A percentile compares a stretch with the other conserved stretches of the same genome.
These are phyloP conservation scores for Psittacara wagleri DNA, from an alignment of 2,113 vertebrate species.

Conservation along the genomic window DNA sequence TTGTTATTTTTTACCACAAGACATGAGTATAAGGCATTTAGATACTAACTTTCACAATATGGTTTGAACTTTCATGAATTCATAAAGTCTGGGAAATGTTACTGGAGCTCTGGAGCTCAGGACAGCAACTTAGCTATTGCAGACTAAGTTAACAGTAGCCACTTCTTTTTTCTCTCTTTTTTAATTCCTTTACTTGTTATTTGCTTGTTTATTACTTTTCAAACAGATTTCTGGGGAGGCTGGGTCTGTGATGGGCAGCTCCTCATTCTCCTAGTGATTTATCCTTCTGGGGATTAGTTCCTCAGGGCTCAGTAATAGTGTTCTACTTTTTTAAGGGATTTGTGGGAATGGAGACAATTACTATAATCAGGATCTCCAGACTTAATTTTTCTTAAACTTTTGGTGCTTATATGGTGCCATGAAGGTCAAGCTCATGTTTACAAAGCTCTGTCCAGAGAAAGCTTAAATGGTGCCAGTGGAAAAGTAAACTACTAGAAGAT, in stretches of 20 bases:
- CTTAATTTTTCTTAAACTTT: neutral
- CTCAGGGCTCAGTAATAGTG: neutral
- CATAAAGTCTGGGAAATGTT: neutral
- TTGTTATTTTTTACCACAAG: neutral
- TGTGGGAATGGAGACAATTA: neutral
- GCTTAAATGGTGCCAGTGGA: fast-evolving
- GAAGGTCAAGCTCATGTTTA: neutral
- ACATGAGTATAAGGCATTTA: neutral
- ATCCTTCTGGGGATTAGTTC: neutral
- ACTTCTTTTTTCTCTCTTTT: neutral
- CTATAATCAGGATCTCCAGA: neutral
- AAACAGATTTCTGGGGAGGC: neutral
- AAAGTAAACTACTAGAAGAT: neutral
- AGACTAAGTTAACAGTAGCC: neutral
- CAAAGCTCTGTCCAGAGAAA: neutral
- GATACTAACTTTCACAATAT: neutral
- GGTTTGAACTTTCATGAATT: neutral
- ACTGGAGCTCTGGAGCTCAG: neutral
- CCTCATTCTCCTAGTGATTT: neutral
- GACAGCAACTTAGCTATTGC: neutral
- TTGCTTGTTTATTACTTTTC: neutral
- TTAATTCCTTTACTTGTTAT: neutral
- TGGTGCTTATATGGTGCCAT: neutral
- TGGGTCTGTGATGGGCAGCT: neutral
- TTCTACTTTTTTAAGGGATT: neutral